Evolutionary conservation across 2,888 invertebrate genomes (phyloP).

Genomic region (Gnatocerus cornutus): DNA sequence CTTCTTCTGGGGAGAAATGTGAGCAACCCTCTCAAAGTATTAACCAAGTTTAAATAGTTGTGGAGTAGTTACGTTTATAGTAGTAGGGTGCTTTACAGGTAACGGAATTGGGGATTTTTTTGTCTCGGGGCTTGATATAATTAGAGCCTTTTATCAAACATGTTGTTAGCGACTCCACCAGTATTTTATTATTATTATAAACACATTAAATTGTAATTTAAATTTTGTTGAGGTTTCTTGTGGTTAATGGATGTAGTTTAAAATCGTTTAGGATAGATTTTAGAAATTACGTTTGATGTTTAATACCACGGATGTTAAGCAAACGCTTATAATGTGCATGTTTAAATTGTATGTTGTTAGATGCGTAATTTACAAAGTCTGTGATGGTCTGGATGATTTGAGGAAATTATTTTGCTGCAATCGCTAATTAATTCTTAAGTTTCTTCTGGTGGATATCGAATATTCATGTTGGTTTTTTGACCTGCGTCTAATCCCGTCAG

Average conservation of each 20-base stretch:
- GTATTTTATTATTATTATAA: slow-evolving; percentile 50
- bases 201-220: slow-evolving; percentile 52
- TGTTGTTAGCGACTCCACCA: slow-evolving; percentile 30
- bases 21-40: slow-evolving; percentile 61
- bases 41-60: slow-evolving; percentile 63
- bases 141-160: slow-evolving; percentile 37
- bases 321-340: slow-evolving; percentile 40
- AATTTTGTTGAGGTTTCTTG: slow-evolving; percentile 45
- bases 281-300: slow-evolving; percentile 57
- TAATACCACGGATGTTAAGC: slow-evolving; percentile 55
- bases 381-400: slow-evolving; percentile 31
- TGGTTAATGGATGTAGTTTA: slow-evolving; percentile 54
- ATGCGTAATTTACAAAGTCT: slow-evolving; percentile 39
- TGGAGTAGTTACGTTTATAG: slow-evolving; percentile 55
- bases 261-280: slow-evolving; percentile 56
- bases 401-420: slow-evolving; percentile 40
- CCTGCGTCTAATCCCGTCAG: slow-evolving; percentile 36
- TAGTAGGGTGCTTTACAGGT: slow-evolving; percentile 42
- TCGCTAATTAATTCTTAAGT: slow-evolving; percentile 33
- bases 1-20: slow-evolving; percentile 49
- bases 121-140: slow-evolving; percentile 14
- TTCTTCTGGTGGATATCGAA: no score
- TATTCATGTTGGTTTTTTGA: slow-evolving; percentile 32
- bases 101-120: slow-evolving; percentile 48
- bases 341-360: slow-evolving; percentile 43